A percentile compares a stretch with the other conserved stretches of the same genome.
Evolutionary conservation across 2,888 invertebrate genomes (phyloP).

Genomic region (Torymus tubicola): DNA sequence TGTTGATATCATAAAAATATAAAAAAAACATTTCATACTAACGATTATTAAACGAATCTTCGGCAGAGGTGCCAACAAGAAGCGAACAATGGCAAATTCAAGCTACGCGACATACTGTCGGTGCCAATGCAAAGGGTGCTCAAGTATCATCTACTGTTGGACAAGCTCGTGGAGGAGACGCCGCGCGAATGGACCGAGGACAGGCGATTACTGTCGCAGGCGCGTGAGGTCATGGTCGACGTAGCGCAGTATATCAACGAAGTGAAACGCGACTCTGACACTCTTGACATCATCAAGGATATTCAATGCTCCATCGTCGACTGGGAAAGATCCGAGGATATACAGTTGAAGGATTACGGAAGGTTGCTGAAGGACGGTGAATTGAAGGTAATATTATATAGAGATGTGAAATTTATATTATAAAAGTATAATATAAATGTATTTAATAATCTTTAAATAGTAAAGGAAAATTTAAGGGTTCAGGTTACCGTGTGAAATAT

Average conservation of each 20-base stretch:
- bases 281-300: conserved; percentile 91
- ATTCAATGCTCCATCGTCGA: conserved; percentile 91
- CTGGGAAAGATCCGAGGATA: conserved; percentile 88
- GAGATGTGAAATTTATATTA: conserved; percentile 1
- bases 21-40: too few relatives aligned
- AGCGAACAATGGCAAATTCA: conserved; percentile 96
- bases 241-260: conserved; percentile 98
- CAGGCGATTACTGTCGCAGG: conserved; percentile 87
- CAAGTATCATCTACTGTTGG: conserved; percentile 96
- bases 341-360: conserved; percentile 92
- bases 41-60: not conserved
- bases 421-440: conserved; percentile 17
- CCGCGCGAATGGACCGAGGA: conserved; percentile 92
- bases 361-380: conserved; percentile 95
- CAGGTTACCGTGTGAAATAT: too few relatives aligned
- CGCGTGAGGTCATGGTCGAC: conserved; percentile 97
- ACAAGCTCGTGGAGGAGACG: conserved; percentile 92
- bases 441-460: not conserved
- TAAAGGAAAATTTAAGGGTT: too few relatives aligned
- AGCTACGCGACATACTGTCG: conserved; percentile 94
- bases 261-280: conserved; percentile 97
- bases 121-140: conserved; percentile 99
- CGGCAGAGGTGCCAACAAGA: conserved; percentile 92
- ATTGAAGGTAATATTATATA: conserved; percentile 80
- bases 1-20: too few relatives aligned